Base-by-base conservation (phyloP, 2,888 invertebrate species). In the Caenorhabditis drosophilae region DNA sequence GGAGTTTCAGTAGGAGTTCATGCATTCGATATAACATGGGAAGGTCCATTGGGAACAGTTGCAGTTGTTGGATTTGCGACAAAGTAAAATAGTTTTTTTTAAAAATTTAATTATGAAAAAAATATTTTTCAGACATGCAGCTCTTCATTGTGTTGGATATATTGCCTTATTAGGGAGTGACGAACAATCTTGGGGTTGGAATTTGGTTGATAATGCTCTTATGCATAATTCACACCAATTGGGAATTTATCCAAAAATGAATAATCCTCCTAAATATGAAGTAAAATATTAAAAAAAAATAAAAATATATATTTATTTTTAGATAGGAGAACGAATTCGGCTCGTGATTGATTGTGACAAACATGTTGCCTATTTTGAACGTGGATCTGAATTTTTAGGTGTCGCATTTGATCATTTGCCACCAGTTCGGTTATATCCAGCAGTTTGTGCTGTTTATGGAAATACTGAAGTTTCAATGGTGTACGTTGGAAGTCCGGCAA, bases 401-500 rank as follows among this genome's bases (percentile, higher is more conserved):
- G 93, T 97, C 81, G 74, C 74, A 1, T 74, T 71, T 48, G 47
- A 27, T 31, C 58, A 70, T 26, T 40, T 73, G 4, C 73, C 73
- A 2, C 73, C 73, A 1, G 51, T 92, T 84, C 90, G 90, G 85
- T 87, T 97, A 52, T 98, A 90, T 85, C 96, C 97, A 63, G 92
- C 96, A 63, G 92, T 96, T 51, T 95, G 96, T 47, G 96, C 96
- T 62, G 97, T 98, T 12, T 98, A 97, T 87, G 97, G 97, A 63
- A 97, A 98, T 85, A 97, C 96, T 46, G 96, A 98, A 88, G 94
- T 98, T 38, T 94, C 96, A 35, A 96, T 98, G 95, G 93, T 96
- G 41, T 98, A 98, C 85, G 87, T 95, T 80, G 97, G 97, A 71
- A 90, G 91, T 70, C 96, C 97, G n/a, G 85, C 93, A 83, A 94